Evolutionary conservation across 2,888 invertebrate species (phyloP).

Genomic region (Phengaris arion): DNA sequence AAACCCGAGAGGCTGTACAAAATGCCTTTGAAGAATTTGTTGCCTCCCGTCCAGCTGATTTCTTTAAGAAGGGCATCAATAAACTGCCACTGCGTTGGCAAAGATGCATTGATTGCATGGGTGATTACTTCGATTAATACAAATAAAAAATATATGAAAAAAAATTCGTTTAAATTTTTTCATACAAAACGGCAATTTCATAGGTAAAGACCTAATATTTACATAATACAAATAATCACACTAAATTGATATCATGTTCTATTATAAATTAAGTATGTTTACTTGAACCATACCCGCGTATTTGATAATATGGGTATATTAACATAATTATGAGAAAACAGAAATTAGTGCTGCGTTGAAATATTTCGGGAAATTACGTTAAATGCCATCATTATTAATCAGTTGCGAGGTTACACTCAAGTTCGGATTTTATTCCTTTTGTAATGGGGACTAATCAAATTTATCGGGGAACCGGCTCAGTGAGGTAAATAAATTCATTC

Average conservation of each 20-base stretch:
- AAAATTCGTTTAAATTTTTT: too few relatives aligned
- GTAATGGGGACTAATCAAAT: constrained; percentile 53
- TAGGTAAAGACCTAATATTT: too few relatives aligned
- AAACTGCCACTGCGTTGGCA: too few relatives aligned
- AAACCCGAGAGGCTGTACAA: too few relatives aligned
- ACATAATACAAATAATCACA: neutral
- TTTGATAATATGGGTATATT: too few relatives aligned
- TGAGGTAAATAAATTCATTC: constrained; percentile 78
- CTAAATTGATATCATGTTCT: neutral
- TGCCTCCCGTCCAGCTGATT: too few relatives aligned
- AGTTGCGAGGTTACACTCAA: constrained; percentile 46
- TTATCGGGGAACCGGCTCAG: constrained; percentile 66
- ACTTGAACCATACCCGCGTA: neutral
- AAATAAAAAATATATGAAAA: too few relatives aligned
- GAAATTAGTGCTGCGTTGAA: constrained; percentile 4
- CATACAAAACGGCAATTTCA: too few relatives aligned
- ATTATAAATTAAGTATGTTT: neutral
- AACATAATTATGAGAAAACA: constrained; percentile 12
- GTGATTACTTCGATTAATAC: too few relatives aligned
- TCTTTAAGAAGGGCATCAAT: too few relatives aligned
- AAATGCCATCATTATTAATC: constrained; percentile 38
- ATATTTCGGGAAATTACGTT: constrained; percentile 34
- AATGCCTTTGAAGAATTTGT: too few relatives aligned
- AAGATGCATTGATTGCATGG: too few relatives aligned
- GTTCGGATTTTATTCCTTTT: constrained; percentile 49